Conservation (phyloP, 2,888 invertebrate species). For the Xylota sylvarum region DNA sequence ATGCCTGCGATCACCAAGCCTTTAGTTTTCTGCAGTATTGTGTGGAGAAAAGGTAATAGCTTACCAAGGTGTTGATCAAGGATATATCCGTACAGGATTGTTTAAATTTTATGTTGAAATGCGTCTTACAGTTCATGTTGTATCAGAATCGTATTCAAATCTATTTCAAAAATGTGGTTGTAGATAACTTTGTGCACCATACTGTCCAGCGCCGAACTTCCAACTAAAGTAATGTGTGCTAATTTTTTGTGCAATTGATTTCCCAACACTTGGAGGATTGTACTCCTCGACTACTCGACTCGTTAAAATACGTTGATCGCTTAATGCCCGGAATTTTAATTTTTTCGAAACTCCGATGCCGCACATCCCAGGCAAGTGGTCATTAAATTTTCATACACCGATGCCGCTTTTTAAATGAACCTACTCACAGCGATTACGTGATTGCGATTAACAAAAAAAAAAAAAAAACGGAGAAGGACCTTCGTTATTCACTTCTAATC, state of each 20-base stretch:
- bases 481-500: conserved; percentile 33
- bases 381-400: conserved; percentile 49
- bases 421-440: conserved; percentile 13
- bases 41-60: too few relatives aligned
- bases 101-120: too few relatives aligned
- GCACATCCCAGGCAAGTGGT: conserved; percentile 31
- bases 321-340: conserved; percentile 38
- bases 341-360: conserved; percentile 9
- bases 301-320: conserved; percentile 15
- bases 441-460: conserved; percentile 14
- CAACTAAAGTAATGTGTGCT: too few relatives aligned
- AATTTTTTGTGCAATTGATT: not conserved
- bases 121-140: too few relatives aligned
- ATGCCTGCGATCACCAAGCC: too few relatives aligned
- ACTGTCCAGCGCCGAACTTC: not conserved
- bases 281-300: not conserved
- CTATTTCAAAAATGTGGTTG: too few relatives aligned
- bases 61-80: too few relatives aligned
- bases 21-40: too few relatives aligned
- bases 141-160: too few relatives aligned
- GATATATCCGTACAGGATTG: too few relatives aligned
- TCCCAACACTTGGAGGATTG: not conserved
- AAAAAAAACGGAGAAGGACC: too few relatives aligned
- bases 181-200: not conserved
- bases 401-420: conserved; percentile 12